These are phyloP conservation scores for Paracentrotus lividus DNA, from an alignment of 53 echinoderm and acorn worm species.

Conservation along the genomic window DNA sequence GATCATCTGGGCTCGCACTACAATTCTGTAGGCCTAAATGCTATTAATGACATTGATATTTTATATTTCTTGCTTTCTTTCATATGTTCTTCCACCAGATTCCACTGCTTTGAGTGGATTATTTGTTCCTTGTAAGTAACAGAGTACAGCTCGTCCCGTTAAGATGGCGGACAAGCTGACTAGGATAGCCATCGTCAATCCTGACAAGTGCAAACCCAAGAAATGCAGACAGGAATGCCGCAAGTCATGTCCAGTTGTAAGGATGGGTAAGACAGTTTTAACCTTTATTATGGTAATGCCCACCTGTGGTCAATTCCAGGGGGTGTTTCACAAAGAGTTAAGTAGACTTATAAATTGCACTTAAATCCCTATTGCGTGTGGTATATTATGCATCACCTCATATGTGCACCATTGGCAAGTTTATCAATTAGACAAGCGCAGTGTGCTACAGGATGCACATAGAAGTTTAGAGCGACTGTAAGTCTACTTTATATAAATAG, in stretches of 20 bases:
- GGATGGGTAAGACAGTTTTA: constrained; percentile 90
- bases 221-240: constrained; percentile 96
- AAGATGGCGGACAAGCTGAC: constrained; percentile 86
- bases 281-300: background rate
- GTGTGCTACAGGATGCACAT: too few relatives aligned
- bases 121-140: background rate
- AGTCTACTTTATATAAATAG: too few relatives aligned
- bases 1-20: too few relatives aligned
- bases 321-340: too few relatives aligned
- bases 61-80: background rate
- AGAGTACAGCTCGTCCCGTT: constrained; percentile 51
- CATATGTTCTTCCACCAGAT: background rate
- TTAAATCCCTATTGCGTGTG: too few relatives aligned
- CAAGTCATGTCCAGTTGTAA: constrained; percentile 97
- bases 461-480: too few relatives aligned
- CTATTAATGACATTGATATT: background rate
- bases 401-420: too few relatives aligned
- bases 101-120: background rate
- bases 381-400: too few relatives aligned
- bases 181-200: constrained; percentile 97
- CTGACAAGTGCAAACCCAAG: constrained; percentile 98
- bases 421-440: too few relatives aligned
- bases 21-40: too few relatives aligned
- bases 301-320: background rate
- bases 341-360: too few relatives aligned